Conservation (phyloP, 92 coral and sea anemone species). For the Epizoanthus ramosus region DNA sequence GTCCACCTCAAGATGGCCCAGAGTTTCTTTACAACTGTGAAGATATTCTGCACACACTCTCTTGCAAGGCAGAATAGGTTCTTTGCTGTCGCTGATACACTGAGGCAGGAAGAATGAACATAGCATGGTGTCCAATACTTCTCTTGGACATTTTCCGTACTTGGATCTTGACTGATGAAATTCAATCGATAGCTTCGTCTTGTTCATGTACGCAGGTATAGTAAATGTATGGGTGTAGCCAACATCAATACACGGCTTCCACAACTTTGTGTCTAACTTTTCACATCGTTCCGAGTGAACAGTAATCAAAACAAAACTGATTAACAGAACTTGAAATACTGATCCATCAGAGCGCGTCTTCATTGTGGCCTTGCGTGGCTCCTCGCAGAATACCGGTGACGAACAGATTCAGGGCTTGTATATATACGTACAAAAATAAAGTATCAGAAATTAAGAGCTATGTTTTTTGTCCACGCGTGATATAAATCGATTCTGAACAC, state of each 20-base stretch:
- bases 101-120: constrained; percentile 24
- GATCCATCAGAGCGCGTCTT: background rate
- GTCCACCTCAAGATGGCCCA: background rate
- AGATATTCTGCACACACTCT: constrained; percentile 31
- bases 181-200: background rate
- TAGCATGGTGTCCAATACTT: background rate
- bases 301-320: background rate
- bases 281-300: constrained; percentile 1
- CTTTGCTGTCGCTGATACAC: background rate
- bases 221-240: constrained; percentile 25
- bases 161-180: background rate
- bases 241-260: constrained; percentile 29
- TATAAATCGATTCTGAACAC: no score
- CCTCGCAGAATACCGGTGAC: no score
- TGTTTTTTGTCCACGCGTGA: no score
- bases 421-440: no score
- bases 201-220: background rate
- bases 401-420: no score
- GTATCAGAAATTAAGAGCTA: no score
- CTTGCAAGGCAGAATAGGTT: constrained; percentile 12
- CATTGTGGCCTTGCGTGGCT: background rate
- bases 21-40: background rate
- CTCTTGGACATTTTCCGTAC: background rate
- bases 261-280: constrained; percentile 9
- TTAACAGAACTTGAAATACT: background rate